Evolutionary conservation across 1,140 invertebrate species (phyloP).

Genomic region (Listronotus bonariensis): DNA sequence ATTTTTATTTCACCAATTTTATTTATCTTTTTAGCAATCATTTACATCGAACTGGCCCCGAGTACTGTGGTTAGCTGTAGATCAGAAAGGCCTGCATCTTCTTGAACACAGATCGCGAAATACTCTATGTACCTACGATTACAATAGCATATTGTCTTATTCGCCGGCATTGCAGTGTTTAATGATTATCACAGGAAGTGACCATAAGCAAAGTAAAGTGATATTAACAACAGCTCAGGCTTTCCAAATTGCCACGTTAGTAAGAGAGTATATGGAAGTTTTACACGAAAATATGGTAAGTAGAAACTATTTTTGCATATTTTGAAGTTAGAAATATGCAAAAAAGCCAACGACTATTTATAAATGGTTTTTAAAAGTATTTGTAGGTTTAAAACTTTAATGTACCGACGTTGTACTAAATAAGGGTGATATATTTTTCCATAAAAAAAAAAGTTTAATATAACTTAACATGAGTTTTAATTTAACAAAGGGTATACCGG

Average conservation of each 20-base stretch:
- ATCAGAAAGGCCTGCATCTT: constrained; percentile 90
- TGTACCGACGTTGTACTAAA: too few species aligned
- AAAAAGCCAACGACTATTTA: too few species aligned
- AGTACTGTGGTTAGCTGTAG: constrained; percentile 88
- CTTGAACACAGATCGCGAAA: constrained; percentile 86
- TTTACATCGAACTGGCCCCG: constrained; percentile 95
- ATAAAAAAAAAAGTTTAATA: too few species aligned
- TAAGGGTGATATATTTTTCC: too few species aligned
- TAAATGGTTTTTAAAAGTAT: too few species aligned
- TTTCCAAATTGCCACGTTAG: constrained; percentile 91
- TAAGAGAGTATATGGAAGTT: constrained; percentile 89
- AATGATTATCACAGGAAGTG: constrained; percentile 87
- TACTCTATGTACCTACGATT: constrained; percentile 87
- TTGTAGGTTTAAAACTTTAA: too few species aligned
- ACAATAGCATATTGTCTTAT: constrained; percentile 83
- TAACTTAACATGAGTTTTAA: too few species aligned
- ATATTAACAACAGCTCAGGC: constrained; percentile 59
- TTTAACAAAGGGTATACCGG: too few species aligned
- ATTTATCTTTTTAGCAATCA: constrained; percentile 71
- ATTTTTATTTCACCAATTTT: too few species aligned
- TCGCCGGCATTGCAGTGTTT: constrained; percentile 86
- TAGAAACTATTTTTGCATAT: background rate
- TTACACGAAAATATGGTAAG: constrained; percentile 59
- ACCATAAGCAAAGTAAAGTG: constrained; percentile 89
- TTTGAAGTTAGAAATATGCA: background rate